These are phyloP conservation scores for Cyclophora punctaria DNA, from an alignment of 2,888 invertebrate species.

Conservation along the genomic window DNA sequence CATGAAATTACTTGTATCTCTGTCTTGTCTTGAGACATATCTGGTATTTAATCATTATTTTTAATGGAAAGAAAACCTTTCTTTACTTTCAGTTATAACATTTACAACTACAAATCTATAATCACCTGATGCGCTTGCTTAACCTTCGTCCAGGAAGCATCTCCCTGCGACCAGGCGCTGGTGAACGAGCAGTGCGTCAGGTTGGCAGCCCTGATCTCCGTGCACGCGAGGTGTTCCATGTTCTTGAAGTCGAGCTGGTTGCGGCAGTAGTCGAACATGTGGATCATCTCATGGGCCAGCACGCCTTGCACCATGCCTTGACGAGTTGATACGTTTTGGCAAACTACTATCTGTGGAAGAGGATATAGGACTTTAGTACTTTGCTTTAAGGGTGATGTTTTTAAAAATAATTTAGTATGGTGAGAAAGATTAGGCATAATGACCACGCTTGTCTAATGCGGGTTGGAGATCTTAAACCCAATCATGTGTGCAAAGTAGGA, in stretches of 20 bases:
- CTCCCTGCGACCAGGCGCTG: constrained; percentile 85
- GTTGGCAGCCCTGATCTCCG: constrained; percentile 96
- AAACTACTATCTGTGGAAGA: constrained; percentile 84
- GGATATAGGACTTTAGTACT: neutral
- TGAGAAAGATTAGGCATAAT: too few species aligned
- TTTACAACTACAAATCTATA: neutral
- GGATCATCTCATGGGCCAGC: constrained; percentile 93
- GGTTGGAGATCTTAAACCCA: too few species aligned
- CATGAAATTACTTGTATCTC: too few species aligned
- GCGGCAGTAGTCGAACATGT: constrained; percentile 96
- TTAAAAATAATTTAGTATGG: too few species aligned
- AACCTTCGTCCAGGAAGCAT: constrained; percentile 82
- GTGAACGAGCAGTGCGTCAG: constrained; percentile 93
- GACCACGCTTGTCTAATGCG: too few species aligned
- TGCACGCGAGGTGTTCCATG: constrained; percentile 94
- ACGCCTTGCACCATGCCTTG: constrained; percentile 85
- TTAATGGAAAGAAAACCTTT: too few species aligned
- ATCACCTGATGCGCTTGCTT: constrained; percentile 85
- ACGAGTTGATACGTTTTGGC: constrained; percentile 86
- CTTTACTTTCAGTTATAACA: too few species aligned
- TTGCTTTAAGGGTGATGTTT: too few species aligned
- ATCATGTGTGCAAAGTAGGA: neutral
- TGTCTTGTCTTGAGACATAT: too few species aligned
- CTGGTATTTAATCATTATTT: too few species aligned
- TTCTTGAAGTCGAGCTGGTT: constrained; percentile 92